Evolutionary conservation across 2,797 vertebrate genomes (phyloP).

Genomic region (Gallinago solitaria): DNA sequence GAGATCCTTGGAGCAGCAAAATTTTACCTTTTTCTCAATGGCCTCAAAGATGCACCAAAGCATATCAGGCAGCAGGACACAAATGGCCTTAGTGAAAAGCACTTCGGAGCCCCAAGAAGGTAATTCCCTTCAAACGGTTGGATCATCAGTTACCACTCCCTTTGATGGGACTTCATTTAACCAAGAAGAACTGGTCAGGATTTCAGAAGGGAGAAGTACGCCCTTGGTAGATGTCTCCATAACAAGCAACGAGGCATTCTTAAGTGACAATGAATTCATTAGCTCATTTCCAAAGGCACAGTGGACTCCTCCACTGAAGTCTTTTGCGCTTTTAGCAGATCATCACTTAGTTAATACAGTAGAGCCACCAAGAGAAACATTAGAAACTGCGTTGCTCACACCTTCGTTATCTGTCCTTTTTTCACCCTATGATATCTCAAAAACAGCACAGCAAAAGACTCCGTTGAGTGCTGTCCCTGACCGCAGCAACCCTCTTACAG

Average conservation of each 20-base stretch:
- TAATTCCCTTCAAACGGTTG: neutral
- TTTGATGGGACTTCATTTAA: conserved; percentile 61
- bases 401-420: conserved; percentile 46
- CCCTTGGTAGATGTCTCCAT: neutral
- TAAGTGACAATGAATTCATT: conserved; percentile 65
- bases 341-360: conserved; percentile 22
- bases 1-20: conserved; percentile 47
- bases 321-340: conserved; percentile 28
- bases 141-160: conserved; percentile 38
- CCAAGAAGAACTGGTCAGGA: conserved; percentile 16
- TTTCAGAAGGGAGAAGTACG: conserved; percentile 6
- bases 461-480: neutral
- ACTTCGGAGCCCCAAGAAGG: conserved; percentile 39
- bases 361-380: conserved; percentile 29
- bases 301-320: conserved; percentile 63
- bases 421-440: neutral
- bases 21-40: conserved; percentile 40
- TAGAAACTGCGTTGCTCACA: conserved; percentile 22
- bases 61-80: conserved; percentile 28
- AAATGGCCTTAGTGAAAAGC: conserved; percentile 69
- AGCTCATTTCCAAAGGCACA: conserved; percentile 71
- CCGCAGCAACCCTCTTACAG: neutral
- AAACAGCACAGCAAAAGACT: conserved; percentile 29
- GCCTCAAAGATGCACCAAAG: conserved; percentile 33
- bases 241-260: conserved; percentile 61